Evolutionary conservation across 2,797 vertebrate genomes (phyloP).

Genomic region (Apogon hyalosoma): DNA sequence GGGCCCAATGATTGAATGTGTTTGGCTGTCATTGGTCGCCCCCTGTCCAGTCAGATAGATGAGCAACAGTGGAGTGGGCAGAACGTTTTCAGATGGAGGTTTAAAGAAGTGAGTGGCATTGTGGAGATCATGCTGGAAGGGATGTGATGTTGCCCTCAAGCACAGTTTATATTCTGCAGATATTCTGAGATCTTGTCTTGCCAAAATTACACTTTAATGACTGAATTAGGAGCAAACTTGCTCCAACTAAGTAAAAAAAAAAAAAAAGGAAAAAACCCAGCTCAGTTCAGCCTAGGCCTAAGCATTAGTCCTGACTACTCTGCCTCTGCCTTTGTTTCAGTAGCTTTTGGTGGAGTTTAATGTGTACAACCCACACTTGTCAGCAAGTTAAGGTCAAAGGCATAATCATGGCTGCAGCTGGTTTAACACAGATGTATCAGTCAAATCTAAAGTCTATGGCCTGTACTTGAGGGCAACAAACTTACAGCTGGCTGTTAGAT

Average conservation of each 20-base stretch:
- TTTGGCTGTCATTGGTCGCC: slow-evolving; percentile 81
- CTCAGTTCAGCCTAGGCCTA: slow-evolving; percentile 5
- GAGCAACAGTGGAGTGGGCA: slow-evolving; percentile 69
- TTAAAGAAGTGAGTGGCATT: slow-evolving; percentile 53
- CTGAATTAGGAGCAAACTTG: slow-evolving; percentile 30
- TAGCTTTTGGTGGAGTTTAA: slow-evolving; percentile 12
- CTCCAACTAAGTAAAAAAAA: slow-evolving; percentile 13
- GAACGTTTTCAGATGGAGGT: slow-evolving; percentile 64
- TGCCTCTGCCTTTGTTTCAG: slow-evolving; percentile 22
- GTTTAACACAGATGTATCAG: not conserved
- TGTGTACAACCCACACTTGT: slow-evolving; percentile 12
- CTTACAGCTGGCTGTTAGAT: slow-evolving; percentile 61
- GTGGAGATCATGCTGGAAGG: slow-evolving; percentile 44
- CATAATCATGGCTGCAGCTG: slow-evolving; percentile 2
- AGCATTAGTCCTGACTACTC: slow-evolving; percentile 22
- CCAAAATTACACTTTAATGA: slow-evolving; percentile 2
- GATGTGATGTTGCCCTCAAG: slow-evolving; percentile 69
- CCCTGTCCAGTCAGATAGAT: slow-evolving; percentile 72
- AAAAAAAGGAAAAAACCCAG: not conserved
- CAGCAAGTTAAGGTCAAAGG: slow-evolving; percentile 4
- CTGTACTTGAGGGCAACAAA: slow-evolving; percentile 72
- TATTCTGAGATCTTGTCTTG: slow-evolving; percentile 14
- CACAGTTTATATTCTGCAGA: slow-evolving; percentile 49
- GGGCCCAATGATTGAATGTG: slow-evolving; percentile 86
- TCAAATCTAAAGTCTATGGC: slow-evolving; percentile 6